Conservation (phyloP, 2,113 vertebrate genomes). For the Oreochromis aureus region DNA sequence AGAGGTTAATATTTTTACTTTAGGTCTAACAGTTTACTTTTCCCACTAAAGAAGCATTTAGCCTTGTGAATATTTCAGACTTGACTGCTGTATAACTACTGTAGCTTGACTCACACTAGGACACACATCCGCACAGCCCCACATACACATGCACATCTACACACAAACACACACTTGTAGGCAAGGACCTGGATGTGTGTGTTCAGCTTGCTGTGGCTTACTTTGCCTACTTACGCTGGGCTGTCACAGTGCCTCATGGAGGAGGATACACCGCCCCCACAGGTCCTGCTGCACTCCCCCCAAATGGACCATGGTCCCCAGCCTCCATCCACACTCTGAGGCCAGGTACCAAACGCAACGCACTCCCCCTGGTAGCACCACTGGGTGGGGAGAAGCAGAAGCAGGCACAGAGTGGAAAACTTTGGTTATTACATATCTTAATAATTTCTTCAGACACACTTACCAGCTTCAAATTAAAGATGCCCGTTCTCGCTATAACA, state of each 20-base stretch:
- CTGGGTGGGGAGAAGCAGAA: constrained; percentile 66
- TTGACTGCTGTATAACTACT: background rate
- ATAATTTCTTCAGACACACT: background rate
- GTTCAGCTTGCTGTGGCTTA: constrained; percentile 92
- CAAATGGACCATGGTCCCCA: constrained; percentile 95
- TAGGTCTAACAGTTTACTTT: background rate
- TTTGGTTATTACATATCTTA: background rate
- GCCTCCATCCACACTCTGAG: constrained; percentile 87
- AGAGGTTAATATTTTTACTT: background rate
- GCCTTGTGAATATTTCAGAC: background rate
- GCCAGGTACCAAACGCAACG: constrained; percentile 92
- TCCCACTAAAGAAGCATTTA: background rate
- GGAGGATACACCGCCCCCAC: constrained; percentile 95
- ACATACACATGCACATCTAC: background rate
- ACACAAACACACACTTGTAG: constrained; percentile 47
- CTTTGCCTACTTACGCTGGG: constrained; percentile 99
- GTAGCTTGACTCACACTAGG: background rate
- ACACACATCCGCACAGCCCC: background rate
- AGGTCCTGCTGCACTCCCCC: constrained; percentile 98
- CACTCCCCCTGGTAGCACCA: constrained; percentile 99
- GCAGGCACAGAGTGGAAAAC: background rate
- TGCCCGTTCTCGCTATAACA: background rate
- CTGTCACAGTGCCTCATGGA: constrained; percentile 99
- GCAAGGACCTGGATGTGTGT: constrained; percentile 57
- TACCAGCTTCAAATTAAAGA: background rate